Evolutionary conservation across 2,888 invertebrate genomes (phyloP), one percentile per base, ranked within the genome.

Genomic region (Zaprionus lineosus): DNA sequence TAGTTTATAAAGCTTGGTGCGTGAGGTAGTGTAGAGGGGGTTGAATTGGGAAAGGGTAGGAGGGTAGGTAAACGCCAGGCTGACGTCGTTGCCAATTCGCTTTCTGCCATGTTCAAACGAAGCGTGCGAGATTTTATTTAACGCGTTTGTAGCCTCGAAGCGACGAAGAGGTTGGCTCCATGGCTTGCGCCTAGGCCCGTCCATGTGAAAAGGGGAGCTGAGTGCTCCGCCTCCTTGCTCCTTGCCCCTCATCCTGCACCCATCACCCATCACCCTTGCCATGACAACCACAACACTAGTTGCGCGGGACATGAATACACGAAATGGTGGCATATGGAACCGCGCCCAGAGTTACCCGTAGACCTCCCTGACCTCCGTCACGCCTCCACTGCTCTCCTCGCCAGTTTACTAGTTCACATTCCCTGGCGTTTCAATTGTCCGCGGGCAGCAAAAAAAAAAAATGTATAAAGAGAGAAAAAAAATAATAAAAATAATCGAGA

Each of bases 81-180:
- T 47, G 55, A 31, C 36, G 50, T n/a, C 55, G 19, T 53, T 53
- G 53, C 53, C 47, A 59, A 59, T 59, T 40, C 36, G 24, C 47
- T 28, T 41, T 16, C 55, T 52, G 31, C 40, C 60, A 46, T 33
- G 55, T 43, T 63, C 47, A 60, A 77, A 72, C 77, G 75, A 77
- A 78, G 83, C 79, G 63, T 77, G 72, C 72, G 79, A 68, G 63
- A 78, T 77, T 77, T 74, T 82, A 69, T 82, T 77, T 82, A 82
- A 82, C 83, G 77, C 71, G 56, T 39, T 41, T 36, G 28, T n/a
- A 34, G 34, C 51, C 58, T 43, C 33, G 43, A 48, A 11, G 16
- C 44, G 28, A 26, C 53, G 39, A 52, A 29, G 24, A 37, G 28
- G n/a, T 44, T 33, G 47, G 52, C 33, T 28, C 39, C 44, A 36